These are phyloP conservation scores for Theonella swinhoei DNA, from an alignment of 37 sponge, comb jelly and placozoan genomes.

Conservation along the genomic window DNA sequence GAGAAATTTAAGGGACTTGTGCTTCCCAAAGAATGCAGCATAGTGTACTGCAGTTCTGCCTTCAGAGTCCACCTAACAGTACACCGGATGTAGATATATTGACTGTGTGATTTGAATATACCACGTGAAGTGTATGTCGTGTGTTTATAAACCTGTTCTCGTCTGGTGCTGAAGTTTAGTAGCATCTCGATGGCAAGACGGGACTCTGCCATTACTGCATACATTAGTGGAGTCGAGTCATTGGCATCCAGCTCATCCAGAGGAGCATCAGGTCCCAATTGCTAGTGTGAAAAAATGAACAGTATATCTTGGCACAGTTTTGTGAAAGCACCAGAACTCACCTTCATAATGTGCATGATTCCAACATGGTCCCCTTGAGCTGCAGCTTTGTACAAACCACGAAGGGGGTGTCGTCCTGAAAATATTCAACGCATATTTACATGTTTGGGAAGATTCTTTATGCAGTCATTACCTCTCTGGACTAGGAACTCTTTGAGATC, in stretches of 20 bases:
- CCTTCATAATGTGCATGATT: conserved; percentile 78
- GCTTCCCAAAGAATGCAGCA: conserved; percentile 89
- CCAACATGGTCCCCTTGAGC: conserved; percentile 56
- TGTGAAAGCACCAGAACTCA: too few species aligned
- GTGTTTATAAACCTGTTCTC: conserved; percentile 58
- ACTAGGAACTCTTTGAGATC: conserved; percentile 59
- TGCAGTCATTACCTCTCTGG: conserved; percentile 44
- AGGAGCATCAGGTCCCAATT: conserved; percentile 54
- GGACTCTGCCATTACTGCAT: conserved; percentile 85
- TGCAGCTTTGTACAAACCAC: conserved; percentile 79
- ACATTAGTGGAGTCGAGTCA: conserved; percentile 87
- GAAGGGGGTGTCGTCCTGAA: conserved; percentile 45
- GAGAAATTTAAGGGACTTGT: conserved; percentile 78
- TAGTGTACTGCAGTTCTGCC: conserved; percentile 92
- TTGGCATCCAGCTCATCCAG: conserved; percentile 68
- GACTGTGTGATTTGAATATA: neutral
- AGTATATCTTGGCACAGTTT: too few species aligned
- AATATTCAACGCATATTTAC: too few species aligned
- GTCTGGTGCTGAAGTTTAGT: conserved; percentile 74
- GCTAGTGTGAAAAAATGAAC: conserved; percentile 28
- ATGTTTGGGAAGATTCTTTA: neutral
- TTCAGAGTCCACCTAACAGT: conserved; percentile 72
- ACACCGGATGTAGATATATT: neutral
- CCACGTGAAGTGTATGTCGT: neutral
- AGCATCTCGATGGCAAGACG: conserved; percentile 69